These are phyloP conservation scores for Hipposideros larvatus DNA, from an alignment of 2,797 vertebrate genomes.

Conservation along the genomic window DNA sequence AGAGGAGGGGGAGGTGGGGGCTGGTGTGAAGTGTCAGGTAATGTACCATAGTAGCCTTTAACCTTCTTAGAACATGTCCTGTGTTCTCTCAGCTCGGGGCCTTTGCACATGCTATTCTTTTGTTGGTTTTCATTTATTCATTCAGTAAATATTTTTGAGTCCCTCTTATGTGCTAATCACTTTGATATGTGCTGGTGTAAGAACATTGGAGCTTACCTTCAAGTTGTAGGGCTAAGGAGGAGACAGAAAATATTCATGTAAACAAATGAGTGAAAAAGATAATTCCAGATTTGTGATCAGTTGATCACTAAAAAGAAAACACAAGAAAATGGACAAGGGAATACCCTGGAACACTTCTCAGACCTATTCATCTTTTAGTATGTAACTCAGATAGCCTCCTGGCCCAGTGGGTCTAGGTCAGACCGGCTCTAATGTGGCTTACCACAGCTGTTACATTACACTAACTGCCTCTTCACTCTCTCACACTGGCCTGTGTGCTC, in stretches of 20 bases:
- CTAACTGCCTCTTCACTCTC: neutral
- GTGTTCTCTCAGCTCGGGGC: neutral
- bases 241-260: slow-evolving; percentile 21
- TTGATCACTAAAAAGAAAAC: slow-evolving; percentile 56
- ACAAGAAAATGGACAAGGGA: neutral
- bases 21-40: neutral
- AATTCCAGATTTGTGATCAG: neutral
- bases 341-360: neutral
- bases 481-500: neutral
- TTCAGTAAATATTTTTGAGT: neutral
- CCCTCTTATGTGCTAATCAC: neutral
- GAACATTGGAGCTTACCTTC: neutral
- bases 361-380: neutral
- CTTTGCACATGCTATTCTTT: neutral
- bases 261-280: neutral
- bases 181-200: neutral
- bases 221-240: neutral
- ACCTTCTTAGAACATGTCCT: neutral
- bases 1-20: neutral
- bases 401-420: neutral
- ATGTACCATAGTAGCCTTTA: neutral
- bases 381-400: neutral
- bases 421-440: neutral
- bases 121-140: neutral
- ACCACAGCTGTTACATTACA: too few species aligned